Evolutionary conservation across 23 tunicate species (phyloP).

Genomic region (Aplidium turbinatum): DNA sequence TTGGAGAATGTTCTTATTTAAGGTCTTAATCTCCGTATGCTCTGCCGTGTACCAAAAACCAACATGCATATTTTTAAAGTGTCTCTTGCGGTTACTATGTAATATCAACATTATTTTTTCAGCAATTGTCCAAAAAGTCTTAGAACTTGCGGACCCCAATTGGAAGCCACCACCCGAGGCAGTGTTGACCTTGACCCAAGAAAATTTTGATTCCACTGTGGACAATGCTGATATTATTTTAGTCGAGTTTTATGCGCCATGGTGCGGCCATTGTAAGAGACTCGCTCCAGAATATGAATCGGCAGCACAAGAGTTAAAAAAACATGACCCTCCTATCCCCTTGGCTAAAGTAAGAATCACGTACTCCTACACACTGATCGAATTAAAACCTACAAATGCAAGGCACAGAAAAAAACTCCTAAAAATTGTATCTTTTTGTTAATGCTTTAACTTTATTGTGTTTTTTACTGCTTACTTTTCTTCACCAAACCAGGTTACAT

Average conservation of each 20-base stretch:
- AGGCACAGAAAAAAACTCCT: no score
- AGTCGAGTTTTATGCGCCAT: conserved; percentile 99
- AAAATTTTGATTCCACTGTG: conserved; percentile 78
- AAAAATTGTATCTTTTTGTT: no score
- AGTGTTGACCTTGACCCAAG: conserved; percentile 68
- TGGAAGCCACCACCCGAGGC: conserved; percentile 98
- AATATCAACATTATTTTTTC: no score
- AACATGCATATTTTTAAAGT: background rate
- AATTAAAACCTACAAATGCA: no score
- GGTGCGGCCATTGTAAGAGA: conserved; percentile 99
- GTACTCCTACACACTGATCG: no score
- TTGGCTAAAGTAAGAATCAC: conserved; percentile 91
- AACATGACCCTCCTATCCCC: conserved; percentile 68
- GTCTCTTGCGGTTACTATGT: background rate
- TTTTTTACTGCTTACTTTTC: no score
- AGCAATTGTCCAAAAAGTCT: conserved; percentile 56
- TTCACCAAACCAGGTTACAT: no score
- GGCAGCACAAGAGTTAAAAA: conserved; percentile 82
- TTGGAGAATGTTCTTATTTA: background rate
- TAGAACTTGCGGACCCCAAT: conserved; percentile 81
- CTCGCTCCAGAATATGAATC: conserved; percentile 93
- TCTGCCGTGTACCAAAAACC: background rate
- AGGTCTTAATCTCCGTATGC: background rate
- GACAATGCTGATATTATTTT: conserved; percentile 77
- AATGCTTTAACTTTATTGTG: no score